Conservation (phyloP, 2,113 vertebrate genomes). For the Pollachius pollachius region DNA sequence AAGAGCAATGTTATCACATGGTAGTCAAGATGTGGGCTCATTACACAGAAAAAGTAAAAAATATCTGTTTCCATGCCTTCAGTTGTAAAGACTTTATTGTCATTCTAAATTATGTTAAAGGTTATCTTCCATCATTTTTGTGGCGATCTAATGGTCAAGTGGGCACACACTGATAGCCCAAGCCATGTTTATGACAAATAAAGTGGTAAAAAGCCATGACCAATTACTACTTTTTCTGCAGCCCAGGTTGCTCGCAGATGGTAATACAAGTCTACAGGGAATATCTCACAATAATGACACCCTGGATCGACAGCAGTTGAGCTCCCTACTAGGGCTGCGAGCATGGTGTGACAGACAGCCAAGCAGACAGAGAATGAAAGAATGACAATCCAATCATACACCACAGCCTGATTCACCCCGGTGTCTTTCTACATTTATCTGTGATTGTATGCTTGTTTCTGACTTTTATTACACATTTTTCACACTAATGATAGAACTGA, state of each 20-base stretch:
- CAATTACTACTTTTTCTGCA: constrained; percentile 51
- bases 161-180: constrained; percentile 32
- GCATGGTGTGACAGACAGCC: constrained; percentile 1
- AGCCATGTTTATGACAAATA: constrained; percentile 20
- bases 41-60: no score
- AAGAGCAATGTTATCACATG: not conserved
- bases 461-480: no score
- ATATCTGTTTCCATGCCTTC: no score
- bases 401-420: no score
- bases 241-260: constrained; percentile 29
- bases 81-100: not conserved
- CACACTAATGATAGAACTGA: no score
- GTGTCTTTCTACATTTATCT: no score
- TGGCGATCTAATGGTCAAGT: constrained; percentile 41
- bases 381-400: not conserved
- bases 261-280: constrained; percentile 59
- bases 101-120: constrained; percentile 16
- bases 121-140: constrained; percentile 46
- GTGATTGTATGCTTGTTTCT: no score
- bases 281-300: constrained; percentile 54
- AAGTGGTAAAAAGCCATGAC: constrained; percentile 56
- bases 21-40: no score
- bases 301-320: constrained; percentile 30
- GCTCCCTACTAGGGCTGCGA: constrained; percentile 25
- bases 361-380: not conserved